phyloP scores from a whole-genome alignment of 2,113 vertebrate genomes.

The Melanostigma gelatinosum region DNA sequence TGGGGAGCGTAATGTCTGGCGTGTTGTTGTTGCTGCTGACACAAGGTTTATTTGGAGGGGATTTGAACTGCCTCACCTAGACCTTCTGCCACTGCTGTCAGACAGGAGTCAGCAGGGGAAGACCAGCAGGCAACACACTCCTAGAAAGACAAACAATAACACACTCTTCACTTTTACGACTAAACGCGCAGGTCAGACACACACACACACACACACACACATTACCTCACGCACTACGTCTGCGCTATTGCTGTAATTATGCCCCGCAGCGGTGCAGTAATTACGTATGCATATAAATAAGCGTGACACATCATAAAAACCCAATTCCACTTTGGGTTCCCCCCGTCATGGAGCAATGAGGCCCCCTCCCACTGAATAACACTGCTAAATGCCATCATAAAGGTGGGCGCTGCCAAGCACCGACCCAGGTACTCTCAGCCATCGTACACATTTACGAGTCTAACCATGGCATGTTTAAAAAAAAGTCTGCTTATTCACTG shows the following conservation, averaged over 20 bases:
- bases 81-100: conserved; percentile 57
- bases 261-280: conserved; percentile 53
- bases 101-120: conserved; percentile 64
- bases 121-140: conserved; percentile 21
- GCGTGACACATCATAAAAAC: conserved; percentile 73
- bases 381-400: conserved; percentile 58
- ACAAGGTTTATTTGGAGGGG: conserved; percentile 66
- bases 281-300: conserved; percentile 72
- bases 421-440: conserved; percentile 15
- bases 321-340: conserved; percentile 43
- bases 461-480: neutral
- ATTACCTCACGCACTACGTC: conserved; percentile 5
- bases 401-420: conserved; percentile 35
- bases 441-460: conserved; percentile 17
- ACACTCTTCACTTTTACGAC: conserved; percentile 18
- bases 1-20: conserved; percentile 71
- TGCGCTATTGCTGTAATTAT: conserved; percentile 52
- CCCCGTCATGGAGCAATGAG: conserved; percentile 50
- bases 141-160: conserved; percentile 31
- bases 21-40: conserved; percentile 60
- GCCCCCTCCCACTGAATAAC: conserved; percentile 43
- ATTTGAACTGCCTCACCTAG: conserved; percentile 65
- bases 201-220: conserved; percentile 1
- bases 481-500: conserved; percentile 2
- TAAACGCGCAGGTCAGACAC: neutral